Evolutionary conservation across 2,797 vertebrate genomes (phyloP).

Genomic region (Platyrinchus mystaceus): DNA sequence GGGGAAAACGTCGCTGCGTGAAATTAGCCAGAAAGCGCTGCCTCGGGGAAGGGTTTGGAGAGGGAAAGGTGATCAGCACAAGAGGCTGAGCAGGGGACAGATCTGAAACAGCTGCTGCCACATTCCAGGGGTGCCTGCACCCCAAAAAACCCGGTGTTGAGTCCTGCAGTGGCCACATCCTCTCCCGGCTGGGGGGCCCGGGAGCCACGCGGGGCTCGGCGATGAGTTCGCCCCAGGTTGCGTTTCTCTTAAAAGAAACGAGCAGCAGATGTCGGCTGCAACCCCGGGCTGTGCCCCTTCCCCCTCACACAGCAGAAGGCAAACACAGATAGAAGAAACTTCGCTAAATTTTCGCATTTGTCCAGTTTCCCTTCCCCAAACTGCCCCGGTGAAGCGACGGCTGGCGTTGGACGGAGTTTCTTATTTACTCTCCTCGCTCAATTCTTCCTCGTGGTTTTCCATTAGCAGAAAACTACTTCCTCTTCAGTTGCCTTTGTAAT

Average conservation of each 20-base stretch:
- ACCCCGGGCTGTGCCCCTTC: not conserved
- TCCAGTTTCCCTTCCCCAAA: conserved; percentile 34
- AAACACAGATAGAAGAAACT: not conserved
- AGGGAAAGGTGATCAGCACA: not conserved
- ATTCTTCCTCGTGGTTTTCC: not conserved
- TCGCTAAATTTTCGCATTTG: not conserved
- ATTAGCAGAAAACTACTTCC: not conserved
- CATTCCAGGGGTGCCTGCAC: accelerated
- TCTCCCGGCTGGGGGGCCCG: accelerated
- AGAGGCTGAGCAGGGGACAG: not conserved
- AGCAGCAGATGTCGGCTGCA: conserved; percentile 42
- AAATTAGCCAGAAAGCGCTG: not conserved
- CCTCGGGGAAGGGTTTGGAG: not conserved
- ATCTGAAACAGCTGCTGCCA: not conserved
- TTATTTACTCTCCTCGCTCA: not conserved
- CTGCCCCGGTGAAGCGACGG: not conserved
- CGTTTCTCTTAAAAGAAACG: conserved; percentile 9
- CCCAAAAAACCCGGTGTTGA: not conserved
- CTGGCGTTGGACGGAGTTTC: not conserved
- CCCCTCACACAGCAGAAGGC: not conserved
- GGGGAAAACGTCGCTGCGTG: not conserved
- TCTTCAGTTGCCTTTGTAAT: conserved; percentile 24
- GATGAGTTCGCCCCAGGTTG: not conserved
- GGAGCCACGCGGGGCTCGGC: not conserved
- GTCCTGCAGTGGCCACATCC: accelerated